Base-by-base conservation (phyloP, 2,113 vertebrate species). In the Naja naja region DNA sequence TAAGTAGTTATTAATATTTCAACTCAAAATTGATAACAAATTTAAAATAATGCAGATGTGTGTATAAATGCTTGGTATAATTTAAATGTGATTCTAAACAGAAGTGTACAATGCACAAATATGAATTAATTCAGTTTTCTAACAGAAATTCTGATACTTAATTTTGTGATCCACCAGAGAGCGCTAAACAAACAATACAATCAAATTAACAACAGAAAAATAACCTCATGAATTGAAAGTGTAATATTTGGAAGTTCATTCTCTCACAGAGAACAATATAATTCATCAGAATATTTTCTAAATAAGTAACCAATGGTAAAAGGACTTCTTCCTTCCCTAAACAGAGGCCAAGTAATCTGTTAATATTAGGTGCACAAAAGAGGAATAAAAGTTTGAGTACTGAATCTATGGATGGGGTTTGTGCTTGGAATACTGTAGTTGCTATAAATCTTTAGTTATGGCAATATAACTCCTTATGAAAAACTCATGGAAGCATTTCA, bases 151-250 rank as follows among this genome's bases (percentile, higher is more conserved):
- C 10, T 10, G 47, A 1, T 1, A 5, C 2, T 30, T 0, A 0
- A 64, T 81, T 93, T 92, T 64, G 25, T 81, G 2, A 52, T 94
- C 58, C 93, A 34, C 74, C 91, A 30, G 89, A 55, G 90, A 22
- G 27, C 30, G 91, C 60, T 94, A 90, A 4, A 3, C 5, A 16
- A 3, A 3, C 34, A 23, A 0, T 8, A 92, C 3, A 0, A 0
- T 1, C 27, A 64, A 5, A 0, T 2, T n/a, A 74, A 2, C 3
- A 47, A 45, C 12, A 25, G 18, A 23, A 2, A 4, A 16, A 23
- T 0, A 0, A n/a, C 8, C 0, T 0, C 52, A 7, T 14, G 43
- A 8, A 45, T 9, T 39, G 6, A 1, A 1, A 81, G 34, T 6
- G n/a, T 81, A 81, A 81, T 3, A 81, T 34, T 39, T 39, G 18